A percentile compares a stretch with the other conserved stretches of the same genome.
Conservation (phyloP, 2,888 invertebrate species). For the Fabriciana adippe region DNA sequence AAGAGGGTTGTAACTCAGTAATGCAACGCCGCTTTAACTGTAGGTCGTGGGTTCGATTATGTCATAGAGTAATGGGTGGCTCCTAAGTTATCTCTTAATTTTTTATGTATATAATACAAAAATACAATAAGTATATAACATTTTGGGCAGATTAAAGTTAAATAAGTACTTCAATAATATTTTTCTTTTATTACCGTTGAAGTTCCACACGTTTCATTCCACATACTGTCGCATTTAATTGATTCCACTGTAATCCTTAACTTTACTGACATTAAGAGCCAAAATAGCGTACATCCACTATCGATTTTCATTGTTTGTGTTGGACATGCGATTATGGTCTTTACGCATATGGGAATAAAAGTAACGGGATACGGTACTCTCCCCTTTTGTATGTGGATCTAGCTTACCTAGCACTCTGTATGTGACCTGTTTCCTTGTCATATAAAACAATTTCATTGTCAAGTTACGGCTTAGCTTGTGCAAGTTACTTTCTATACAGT, state of each 20-base stretch:
- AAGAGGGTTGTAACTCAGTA: too few species aligned
- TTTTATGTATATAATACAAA: too few species aligned
- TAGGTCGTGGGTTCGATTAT: too few species aligned
- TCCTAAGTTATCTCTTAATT: too few species aligned
- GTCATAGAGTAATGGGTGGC: too few species aligned
- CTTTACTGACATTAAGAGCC: constrained; percentile 9
- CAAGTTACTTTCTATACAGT: neutral
- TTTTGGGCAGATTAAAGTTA: too few species aligned
- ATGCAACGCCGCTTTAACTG: too few species aligned
- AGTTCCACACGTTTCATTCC: too few species aligned
- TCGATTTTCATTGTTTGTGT: constrained; percentile 21
- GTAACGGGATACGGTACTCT: neutral
- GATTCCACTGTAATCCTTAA: neutral
- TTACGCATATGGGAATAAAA: neutral
- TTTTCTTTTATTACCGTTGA: too few species aligned
- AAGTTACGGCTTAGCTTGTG: constrained; percentile 11
- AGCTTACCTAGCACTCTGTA: constrained; percentile 13
- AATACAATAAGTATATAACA: too few species aligned
- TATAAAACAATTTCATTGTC: constrained; percentile 11
- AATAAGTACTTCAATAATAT: too few species aligned
- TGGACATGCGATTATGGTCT: constrained; percentile 1
- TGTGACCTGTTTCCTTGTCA: constrained; percentile 18
- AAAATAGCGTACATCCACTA: constrained; percentile 21
- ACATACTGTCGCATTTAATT: neutral
- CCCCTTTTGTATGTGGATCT: constrained; percentile 2